Evolutionary conservation across 2,888 invertebrate species (phyloP).

Genomic region (Nomada ferruginata): DNA sequence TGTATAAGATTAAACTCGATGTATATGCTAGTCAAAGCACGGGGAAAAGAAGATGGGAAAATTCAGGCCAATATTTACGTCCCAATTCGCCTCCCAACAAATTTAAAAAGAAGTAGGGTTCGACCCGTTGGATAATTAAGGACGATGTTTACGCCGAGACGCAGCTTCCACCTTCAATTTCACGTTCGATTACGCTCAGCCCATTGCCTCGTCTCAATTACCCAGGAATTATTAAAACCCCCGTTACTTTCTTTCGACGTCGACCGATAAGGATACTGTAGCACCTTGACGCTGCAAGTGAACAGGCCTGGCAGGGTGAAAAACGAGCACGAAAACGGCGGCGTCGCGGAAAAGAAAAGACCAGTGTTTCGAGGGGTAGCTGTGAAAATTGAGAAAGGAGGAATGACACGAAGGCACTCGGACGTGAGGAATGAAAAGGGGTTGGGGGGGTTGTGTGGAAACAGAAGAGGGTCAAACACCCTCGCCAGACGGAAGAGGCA

Average conservation of each 20-base stretch:
- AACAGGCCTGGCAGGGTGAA: neutral
- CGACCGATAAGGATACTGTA: neutral
- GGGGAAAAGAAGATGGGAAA: neutral
- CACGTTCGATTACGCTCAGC: neutral
- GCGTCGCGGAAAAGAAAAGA: constrained; percentile 36
- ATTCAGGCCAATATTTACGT: constrained; percentile 5
- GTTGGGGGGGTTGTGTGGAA: constrained; percentile 23
- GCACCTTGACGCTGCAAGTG: neutral
- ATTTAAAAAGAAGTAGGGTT: neutral
- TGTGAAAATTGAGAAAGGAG: constrained; percentile 63
- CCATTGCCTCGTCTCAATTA: neutral
- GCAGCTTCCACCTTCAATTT: neutral
- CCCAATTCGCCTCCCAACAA: neutral
- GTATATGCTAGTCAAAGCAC: neutral
- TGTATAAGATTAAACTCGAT: neutral
- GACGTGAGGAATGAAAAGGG: constrained; percentile 43
- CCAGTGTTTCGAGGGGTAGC: constrained; percentile 23
- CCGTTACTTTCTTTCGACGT: neutral
- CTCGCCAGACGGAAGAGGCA: constrained; percentile 39
- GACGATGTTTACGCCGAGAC: neutral
- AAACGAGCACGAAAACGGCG: constrained; percentile 24
- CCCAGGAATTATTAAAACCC: neutral
- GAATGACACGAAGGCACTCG: constrained; percentile 42
- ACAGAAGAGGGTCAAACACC: constrained; percentile 46
- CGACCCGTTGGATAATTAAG: neutral